phyloP scores from a whole-genome alignment of 2,888 invertebrate genomes.

The Dolichomitus sp. region DNA sequence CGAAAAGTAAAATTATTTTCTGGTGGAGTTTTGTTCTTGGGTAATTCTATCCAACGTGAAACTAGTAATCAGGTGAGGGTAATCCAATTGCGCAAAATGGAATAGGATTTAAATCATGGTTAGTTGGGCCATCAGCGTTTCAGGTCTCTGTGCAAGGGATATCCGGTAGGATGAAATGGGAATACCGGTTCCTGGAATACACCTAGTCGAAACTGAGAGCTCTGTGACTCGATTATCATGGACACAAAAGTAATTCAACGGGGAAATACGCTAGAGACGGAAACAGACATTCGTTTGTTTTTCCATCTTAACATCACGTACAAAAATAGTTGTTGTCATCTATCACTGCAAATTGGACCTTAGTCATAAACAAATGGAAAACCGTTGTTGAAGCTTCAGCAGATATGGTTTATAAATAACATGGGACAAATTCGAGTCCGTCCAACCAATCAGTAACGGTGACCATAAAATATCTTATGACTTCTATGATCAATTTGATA shows the following conservation, averaged over 20 bases:
- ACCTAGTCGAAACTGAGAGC: conserved; percentile 24
- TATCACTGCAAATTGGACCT: background rate
- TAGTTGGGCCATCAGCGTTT: conserved; percentile 39
- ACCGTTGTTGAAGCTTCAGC: conserved; percentile 4
- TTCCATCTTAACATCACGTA: background rate
- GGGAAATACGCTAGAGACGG: conserved; percentile 54
- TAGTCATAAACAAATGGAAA: conserved; percentile 19
- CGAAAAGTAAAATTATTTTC: background rate
- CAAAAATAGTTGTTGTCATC: background rate
- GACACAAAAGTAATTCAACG: conserved; percentile 59
- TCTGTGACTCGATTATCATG: conserved; percentile 63
- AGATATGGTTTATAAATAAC: background rate
- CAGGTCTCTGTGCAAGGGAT: conserved; percentile 14
- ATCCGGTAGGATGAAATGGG: conserved; percentile 6
- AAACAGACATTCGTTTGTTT: conserved; percentile 52
- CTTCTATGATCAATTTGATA: conserved; percentile 18
- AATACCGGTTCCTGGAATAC: background rate
- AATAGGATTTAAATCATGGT: conserved; percentile 60
- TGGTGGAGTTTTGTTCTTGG: background rate
- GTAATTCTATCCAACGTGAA: background rate
- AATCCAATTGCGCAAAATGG: conserved; percentile 53
- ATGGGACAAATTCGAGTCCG: conserved; percentile 8
- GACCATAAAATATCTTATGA: conserved; percentile 24
- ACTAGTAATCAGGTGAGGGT: background rate
- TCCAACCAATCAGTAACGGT: background rate